These are phyloP conservation scores for Metopolophium dirhodum DNA, from an alignment of 1,140 invertebrate species.

Conservation along the genomic window DNA sequence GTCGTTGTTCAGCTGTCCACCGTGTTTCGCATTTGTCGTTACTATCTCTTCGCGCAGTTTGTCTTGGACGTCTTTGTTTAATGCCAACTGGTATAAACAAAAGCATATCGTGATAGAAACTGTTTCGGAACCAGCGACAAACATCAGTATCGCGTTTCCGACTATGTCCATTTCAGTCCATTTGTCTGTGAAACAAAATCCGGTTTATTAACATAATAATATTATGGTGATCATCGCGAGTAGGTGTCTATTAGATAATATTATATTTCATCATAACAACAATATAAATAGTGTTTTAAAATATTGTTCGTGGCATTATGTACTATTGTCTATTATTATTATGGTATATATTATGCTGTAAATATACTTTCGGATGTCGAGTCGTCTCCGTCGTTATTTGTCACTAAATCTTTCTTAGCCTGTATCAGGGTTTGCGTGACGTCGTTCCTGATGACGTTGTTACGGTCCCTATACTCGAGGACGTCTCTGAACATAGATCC, in stretches of 20 bases:
- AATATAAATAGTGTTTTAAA: neutral
- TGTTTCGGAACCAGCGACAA: conserved; percentile 68
- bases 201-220: neutral
- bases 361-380: neutral
- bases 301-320: neutral
- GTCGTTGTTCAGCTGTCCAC: conserved; percentile 66
- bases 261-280: neutral
- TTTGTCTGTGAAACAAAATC: neutral
- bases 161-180: conserved; percentile 44
- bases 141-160: conserved; percentile 62
- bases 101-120: conserved; percentile 66
- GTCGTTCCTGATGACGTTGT: conserved; percentile 59
- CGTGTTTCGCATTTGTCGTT: conserved; percentile 62
- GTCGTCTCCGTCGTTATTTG: neutral
- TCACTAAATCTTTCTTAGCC: neutral
- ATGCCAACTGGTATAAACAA: conserved; percentile 65
- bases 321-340: neutral
- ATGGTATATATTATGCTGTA: neutral
- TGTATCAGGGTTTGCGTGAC: conserved; percentile 61
- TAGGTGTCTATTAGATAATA: neutral
- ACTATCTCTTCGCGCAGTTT: conserved; percentile 68
- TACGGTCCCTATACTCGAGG: conserved; percentile 58
- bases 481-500: conserved; percentile 59
- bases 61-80: conserved; percentile 67
- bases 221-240: neutral